These are phyloP conservation scores for Cnemophilus loriae DNA, from an alignment of 2,113 vertebrate species.

Conservation along the genomic window DNA sequence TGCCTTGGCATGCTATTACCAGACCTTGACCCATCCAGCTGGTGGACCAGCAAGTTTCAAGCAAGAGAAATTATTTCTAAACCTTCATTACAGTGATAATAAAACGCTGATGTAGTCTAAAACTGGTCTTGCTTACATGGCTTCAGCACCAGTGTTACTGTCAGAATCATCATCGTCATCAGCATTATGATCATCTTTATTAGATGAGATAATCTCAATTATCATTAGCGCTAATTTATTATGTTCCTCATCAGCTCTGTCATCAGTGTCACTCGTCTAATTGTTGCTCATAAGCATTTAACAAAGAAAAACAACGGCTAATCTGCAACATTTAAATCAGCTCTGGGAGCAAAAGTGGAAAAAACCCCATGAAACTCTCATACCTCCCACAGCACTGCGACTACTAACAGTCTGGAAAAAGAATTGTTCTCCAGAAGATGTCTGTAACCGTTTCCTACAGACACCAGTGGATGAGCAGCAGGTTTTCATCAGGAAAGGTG, in stretches of 20 bases:
- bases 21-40: neutral
- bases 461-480: neutral
- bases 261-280: neutral
- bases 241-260: constrained; percentile 24
- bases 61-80: neutral
- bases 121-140: neutral
- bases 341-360: neutral
- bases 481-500: neutral
- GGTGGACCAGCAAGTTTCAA: neutral
- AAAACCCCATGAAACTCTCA: neutral
- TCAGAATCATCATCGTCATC: neutral
- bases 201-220: constrained; percentile 38
- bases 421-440: neutral
- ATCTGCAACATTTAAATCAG: constrained; percentile 11
- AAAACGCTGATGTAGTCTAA: neutral
- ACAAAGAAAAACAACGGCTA: constrained; percentile 24
- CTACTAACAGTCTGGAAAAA: neutral
- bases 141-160: neutral
- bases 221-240: constrained; percentile 35
- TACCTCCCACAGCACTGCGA: neutral
- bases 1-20: neutral
- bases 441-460: neutral
- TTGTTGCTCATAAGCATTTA: neutral
- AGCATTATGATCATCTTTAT: constrained; percentile 18
- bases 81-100: neutral